phyloP scores from a whole-genome alignment of 2,888 invertebrate species.

The Drosophila atripex region DNA sequence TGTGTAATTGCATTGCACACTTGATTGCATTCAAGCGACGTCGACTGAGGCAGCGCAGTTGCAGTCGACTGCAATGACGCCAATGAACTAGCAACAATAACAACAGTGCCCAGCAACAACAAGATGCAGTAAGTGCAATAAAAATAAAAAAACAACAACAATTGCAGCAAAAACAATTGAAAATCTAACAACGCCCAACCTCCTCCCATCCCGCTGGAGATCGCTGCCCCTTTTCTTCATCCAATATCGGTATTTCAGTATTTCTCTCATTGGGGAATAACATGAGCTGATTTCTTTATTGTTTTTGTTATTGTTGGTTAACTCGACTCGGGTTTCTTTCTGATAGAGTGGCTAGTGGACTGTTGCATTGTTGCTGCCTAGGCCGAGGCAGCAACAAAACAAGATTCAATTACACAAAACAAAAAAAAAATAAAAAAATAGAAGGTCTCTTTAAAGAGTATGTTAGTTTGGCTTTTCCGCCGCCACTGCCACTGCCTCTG shows the following conservation, averaged over 20 bases:
- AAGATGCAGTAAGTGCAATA: too few relatives aligned
- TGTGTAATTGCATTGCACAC: slow-evolving; percentile 77
- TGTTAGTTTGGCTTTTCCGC: neutral
- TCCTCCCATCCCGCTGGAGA: slow-evolving; percentile 17
- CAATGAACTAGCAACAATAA: slow-evolving; percentile 63
- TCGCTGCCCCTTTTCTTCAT: slow-evolving; percentile 4
- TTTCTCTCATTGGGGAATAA: slow-evolving; percentile 14
- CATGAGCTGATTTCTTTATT: slow-evolving; percentile 8
- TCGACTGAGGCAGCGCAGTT: slow-evolving; percentile 17
- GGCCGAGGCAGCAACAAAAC: slow-evolving; percentile 12
- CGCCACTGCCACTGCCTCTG: slow-evolving; percentile 8
- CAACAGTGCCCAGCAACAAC: too few relatives aligned
- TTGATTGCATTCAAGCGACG: slow-evolving; percentile 66
- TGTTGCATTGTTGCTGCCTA: slow-evolving; percentile 2
- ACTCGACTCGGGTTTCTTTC: slow-evolving; percentile 11
- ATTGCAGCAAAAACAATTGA: slow-evolving; percentile 5
- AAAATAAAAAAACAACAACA: too few relatives aligned
- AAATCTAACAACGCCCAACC: neutral
- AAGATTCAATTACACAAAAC: slow-evolving; percentile 45
- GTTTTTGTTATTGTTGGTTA: slow-evolving; percentile 12
- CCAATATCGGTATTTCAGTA: slow-evolving; percentile 6
- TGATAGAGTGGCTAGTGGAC: slow-evolving; percentile 4
- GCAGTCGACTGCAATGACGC: slow-evolving; percentile 57
- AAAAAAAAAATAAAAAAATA: slow-evolving; percentile 10
- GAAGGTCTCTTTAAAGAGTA: slow-evolving; percentile 35